A percentile compares a stretch with the other conserved stretches of the same genome.
These are phyloP conservation scores for Macropus fuliginosus DNA, from an alignment of 2,797 vertebrate genomes.

Conservation along the genomic window DNA sequence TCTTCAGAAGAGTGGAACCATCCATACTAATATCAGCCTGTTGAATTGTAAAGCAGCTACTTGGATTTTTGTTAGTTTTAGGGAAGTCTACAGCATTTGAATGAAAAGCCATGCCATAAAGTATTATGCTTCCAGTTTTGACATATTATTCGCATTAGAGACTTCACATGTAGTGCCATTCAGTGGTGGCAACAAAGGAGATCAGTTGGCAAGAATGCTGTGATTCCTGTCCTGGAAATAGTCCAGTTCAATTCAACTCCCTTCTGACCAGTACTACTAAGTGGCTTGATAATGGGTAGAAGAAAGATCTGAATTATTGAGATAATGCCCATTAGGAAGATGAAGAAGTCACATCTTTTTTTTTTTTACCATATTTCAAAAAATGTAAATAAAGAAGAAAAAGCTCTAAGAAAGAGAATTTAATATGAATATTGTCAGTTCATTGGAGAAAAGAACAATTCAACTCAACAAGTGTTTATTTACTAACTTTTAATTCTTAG, in stretches of 20 bases:
- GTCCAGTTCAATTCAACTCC: slow-evolving; percentile 14
- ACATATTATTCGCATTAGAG: neutral
- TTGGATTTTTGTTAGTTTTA: neutral
- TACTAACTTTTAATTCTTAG: neutral
- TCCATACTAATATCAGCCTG: neutral
- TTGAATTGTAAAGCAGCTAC: slow-evolving; percentile 19
- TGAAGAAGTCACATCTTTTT: neutral
- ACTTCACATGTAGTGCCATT: neutral
- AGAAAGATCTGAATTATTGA: neutral
- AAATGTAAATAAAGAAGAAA: neutral
- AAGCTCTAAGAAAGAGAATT: neutral
- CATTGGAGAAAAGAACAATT: neutral
- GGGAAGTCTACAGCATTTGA: neutral
- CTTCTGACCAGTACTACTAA: neutral
- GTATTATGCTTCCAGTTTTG: neutral
- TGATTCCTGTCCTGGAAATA: neutral
- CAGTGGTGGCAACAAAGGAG: neutral
- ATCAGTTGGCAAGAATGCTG: fast-evolving
- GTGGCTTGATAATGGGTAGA: slow-evolving; percentile 8
- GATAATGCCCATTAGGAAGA: neutral
- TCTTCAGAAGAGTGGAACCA: neutral
- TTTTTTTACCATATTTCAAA: neutral
- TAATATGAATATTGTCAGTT: neutral
- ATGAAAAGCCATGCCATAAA: neutral
- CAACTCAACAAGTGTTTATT: neutral